Evolutionary conservation across 2,113 vertebrate species (phyloP).

Genomic region (Acrocephalus kingi): DNA sequence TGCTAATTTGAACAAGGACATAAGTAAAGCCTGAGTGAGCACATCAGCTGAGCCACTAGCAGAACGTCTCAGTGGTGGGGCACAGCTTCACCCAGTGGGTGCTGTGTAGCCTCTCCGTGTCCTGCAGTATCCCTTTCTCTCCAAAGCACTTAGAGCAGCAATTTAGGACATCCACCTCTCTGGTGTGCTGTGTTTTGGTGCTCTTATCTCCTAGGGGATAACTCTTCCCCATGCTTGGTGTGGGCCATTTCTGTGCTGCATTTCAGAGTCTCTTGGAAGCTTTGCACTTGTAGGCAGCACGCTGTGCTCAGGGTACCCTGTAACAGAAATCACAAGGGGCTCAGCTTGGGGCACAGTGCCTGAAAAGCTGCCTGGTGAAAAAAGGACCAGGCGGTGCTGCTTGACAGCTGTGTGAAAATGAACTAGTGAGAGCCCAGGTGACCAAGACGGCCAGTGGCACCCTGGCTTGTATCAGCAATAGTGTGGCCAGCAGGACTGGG

Average conservation of each 20-base stretch:
- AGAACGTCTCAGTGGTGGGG: background rate
- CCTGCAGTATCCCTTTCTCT: background rate
- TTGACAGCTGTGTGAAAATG: background rate
- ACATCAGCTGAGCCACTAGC: background rate
- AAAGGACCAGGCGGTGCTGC: background rate
- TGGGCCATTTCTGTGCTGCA: background rate
- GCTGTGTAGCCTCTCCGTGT: background rate
- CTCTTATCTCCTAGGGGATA: background rate
- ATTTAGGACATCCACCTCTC: accelerated
- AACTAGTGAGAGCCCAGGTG: background rate
- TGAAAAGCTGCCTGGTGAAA: background rate
- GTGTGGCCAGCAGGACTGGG: background rate
- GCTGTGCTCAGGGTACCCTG: accelerated
- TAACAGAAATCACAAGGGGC: background rate
- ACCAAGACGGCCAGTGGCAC: background rate
- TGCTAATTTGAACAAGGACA: background rate
- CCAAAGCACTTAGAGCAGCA: background rate
- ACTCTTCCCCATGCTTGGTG: background rate
- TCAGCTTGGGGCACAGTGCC: background rate
- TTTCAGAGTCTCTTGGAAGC: background rate
- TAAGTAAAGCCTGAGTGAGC: slow-evolving; percentile 20
- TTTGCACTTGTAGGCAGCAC: background rate
- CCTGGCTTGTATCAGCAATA: background rate
- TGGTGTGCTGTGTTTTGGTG: background rate
- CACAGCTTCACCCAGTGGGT: background rate